Evolutionary conservation across 2,797 vertebrate species (phyloP).

Genomic region (Scolopax rusticola): DNA sequence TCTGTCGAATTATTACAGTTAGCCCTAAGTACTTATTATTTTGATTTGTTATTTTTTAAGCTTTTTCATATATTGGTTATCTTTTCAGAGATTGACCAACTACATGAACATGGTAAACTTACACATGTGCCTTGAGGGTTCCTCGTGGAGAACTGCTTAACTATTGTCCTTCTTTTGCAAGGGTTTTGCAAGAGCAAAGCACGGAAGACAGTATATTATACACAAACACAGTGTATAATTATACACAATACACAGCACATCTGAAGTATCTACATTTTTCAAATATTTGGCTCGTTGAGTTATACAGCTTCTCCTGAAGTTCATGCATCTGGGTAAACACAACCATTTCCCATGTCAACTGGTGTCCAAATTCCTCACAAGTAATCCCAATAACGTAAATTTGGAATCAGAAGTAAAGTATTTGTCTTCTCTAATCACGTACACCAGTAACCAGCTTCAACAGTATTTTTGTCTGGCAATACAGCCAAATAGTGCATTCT

Average conservation of each 20-base stretch:
- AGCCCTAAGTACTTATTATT: too few relatives aligned
- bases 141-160: not conserved
- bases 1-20: too few relatives aligned
- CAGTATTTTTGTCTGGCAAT: not conserved
- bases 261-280: not conserved
- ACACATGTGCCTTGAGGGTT: not conserved
- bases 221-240: not conserved
- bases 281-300: not conserved
- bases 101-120: not conserved
- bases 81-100: not conserved
- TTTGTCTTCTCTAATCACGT: not conserved
- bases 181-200: not conserved
- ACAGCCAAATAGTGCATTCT: not conserved
- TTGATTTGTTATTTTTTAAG: too few relatives aligned
- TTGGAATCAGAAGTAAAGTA: not conserved
- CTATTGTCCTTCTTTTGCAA: not conserved
- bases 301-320: not conserved
- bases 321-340: conserved; percentile 26
- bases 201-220: not conserved
- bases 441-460: not conserved
- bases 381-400: not conserved
- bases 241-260: not conserved
- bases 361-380: not conserved
- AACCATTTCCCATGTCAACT: not conserved
- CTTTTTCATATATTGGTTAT: too few relatives aligned